Evolutionary conservation across 2,797 vertebrate genomes (phyloP).

Genomic region (Acestrorhynchus altus): DNA sequence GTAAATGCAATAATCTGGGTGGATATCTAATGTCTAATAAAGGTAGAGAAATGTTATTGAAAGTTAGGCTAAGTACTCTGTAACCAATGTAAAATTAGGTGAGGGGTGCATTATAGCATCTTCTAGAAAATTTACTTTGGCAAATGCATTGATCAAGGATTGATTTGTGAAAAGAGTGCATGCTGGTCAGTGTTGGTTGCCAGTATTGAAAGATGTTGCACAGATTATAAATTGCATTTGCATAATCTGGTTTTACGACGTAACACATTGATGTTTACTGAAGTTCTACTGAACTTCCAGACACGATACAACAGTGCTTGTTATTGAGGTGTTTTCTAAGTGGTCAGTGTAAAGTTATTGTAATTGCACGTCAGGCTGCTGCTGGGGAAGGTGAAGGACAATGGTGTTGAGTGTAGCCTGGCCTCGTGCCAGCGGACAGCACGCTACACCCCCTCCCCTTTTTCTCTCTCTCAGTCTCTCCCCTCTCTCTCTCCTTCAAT

Average conservation of each 20-base stretch:
- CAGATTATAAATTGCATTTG: neutral
- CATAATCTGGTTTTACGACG: neutral
- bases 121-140: neutral
- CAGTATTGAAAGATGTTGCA: slow-evolving; percentile 9
- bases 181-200: neutral
- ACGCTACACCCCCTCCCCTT: slow-evolving; percentile 33
- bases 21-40: slow-evolving; percentile 2
- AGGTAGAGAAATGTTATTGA: neutral
- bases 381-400: slow-evolving; percentile 76
- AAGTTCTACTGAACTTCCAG: slow-evolving; percentile 1
- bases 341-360: slow-evolving; percentile 69
- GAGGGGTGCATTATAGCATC: neutral
- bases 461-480: slow-evolving; percentile 26
- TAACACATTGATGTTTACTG: slow-evolving; percentile 6
- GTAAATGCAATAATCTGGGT: slow-evolving; percentile 20
- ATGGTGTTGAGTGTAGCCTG: slow-evolving; percentile 72
- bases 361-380: slow-evolving; percentile 76
- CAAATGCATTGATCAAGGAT: neutral
- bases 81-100: neutral
- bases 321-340: slow-evolving; percentile 39
- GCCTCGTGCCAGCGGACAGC: slow-evolving; percentile 74
- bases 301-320: slow-evolving; percentile 26
- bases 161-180: slow-evolving; percentile 2
- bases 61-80: neutral
- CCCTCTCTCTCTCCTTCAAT: slow-evolving; percentile 25